Evolutionary conservation across 2,888 invertebrate genomes (phyloP).

Genomic region (Perithous albicinctus): DNA sequence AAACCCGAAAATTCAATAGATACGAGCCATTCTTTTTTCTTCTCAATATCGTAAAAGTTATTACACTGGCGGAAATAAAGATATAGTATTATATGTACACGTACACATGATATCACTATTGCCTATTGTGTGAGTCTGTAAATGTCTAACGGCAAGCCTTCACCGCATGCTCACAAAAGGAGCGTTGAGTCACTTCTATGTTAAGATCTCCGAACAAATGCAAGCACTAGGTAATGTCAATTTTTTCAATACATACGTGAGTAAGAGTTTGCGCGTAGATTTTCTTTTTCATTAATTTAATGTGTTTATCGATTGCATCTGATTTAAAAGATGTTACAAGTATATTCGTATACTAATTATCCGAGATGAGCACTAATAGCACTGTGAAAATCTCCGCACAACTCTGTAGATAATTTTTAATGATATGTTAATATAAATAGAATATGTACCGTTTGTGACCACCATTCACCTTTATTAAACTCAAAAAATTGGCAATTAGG

Average conservation of each 20-base stretch:
- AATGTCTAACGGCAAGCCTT: constrained; percentile 78
- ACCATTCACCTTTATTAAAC: too few species aligned
- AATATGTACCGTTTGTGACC: too few species aligned
- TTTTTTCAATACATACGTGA: constrained; percentile 71
- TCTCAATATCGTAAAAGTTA: not conserved
- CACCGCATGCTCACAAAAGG: constrained; percentile 83
- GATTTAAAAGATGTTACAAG: not conserved
- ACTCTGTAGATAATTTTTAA: constrained; percentile 41
- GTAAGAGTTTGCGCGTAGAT: constrained; percentile 46
- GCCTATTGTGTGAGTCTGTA: constrained; percentile 67
- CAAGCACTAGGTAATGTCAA: constrained; percentile 84
- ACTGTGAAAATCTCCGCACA: constrained; percentile 34
- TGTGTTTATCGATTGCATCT: not conserved
- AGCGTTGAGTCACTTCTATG: constrained; percentile 83
- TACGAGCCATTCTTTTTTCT: too few species aligned
- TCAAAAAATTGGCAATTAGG: too few species aligned
- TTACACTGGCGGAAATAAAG: constrained; percentile 7
- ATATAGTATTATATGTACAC: not conserved
- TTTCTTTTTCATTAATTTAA: constrained; percentile 25
- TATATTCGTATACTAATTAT: not conserved
- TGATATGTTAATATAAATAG: not conserved
- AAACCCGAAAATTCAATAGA: too few species aligned
- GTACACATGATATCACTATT: constrained; percentile 55
- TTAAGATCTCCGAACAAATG: constrained; percentile 84
- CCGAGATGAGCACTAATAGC: not conserved